A percentile compares a stretch with the other conserved stretches of the same genome.
Evolutionary conservation across 2,888 invertebrate species (phyloP).

Genomic region (Cancer borealis): DNA sequence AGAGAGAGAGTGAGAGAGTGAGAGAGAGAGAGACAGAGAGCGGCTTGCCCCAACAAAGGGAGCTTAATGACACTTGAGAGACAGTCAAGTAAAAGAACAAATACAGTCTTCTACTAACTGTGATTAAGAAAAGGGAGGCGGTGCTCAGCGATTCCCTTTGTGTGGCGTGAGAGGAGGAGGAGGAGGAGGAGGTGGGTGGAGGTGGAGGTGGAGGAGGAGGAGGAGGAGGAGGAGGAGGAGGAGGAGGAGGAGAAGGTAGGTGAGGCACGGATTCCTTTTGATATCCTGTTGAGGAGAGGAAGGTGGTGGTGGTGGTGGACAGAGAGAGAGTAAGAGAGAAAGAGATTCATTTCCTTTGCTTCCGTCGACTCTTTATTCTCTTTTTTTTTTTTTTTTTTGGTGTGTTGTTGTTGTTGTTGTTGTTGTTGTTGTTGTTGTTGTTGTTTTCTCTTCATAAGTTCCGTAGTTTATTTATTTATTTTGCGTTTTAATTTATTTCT

Average conservation of each 20-base stretch:
- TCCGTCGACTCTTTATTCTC: not conserved
- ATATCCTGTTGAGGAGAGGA: slow-evolving; percentile 12
- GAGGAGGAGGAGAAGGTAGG: not conserved
- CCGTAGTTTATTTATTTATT: not conserved
- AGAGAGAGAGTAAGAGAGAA: not conserved
- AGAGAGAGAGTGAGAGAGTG: not conserved
- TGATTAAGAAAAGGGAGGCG: slow-evolving; percentile 62
- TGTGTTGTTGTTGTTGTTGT: not conserved
- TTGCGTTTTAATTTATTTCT: not conserved
- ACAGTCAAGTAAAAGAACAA: slow-evolving; percentile 47
- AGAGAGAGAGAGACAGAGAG: not conserved
- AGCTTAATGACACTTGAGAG: slow-evolving; percentile 40
- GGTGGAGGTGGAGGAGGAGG: not conserved
- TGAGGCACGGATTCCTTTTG: slow-evolving; percentile 1
- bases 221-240: not conserved
- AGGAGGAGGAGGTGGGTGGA: not conserved
- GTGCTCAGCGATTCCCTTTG: slow-evolving; percentile 58
- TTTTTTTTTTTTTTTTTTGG: not conserved
- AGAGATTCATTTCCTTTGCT: not conserved
- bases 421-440: not conserved
- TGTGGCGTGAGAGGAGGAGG: not conserved
- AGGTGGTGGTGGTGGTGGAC: not conserved
- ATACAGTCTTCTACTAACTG: slow-evolving; percentile 51
- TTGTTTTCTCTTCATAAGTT: not conserved
- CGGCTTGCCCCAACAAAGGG: slow-evolving; percentile 33